phyloP scores from a whole-genome alignment of 2,113 vertebrate genomes.

The Papio anubis region DNA sequence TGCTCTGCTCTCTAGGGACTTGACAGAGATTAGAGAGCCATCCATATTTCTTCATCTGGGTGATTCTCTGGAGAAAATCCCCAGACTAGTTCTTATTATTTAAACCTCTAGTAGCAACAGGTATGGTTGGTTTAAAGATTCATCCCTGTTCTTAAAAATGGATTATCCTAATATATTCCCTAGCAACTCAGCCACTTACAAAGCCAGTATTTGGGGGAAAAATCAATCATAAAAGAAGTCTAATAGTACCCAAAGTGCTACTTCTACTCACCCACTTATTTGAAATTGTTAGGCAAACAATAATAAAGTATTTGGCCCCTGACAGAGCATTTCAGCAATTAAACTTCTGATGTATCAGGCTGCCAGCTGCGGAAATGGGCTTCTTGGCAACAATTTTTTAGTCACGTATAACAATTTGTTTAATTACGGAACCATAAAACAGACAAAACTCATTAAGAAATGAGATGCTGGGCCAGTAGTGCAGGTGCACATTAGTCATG shows the following conservation, averaged over 20 bases:
- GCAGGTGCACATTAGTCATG: conserved; percentile 33
- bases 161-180: neutral
- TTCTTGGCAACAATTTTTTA: conserved; percentile 63
- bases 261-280: neutral
- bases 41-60: neutral
- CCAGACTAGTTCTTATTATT: neutral
- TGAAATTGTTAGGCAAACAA: conserved; percentile 51
- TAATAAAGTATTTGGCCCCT: conserved; percentile 55
- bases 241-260: conserved; percentile 39
- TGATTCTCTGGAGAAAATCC: neutral
- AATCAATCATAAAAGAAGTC: conserved; percentile 45
- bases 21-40: neutral
- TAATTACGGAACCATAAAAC: conserved; percentile 68
- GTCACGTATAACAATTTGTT: conserved; percentile 70
- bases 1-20: neutral
- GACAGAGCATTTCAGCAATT: conserved; percentile 66
- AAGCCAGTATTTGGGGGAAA: neutral
- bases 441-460: conserved; percentile 69
- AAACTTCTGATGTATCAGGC: conserved; percentile 58
- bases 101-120: neutral
- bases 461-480: neutral
- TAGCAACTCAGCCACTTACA: neutral
- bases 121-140: neutral
- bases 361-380: conserved; percentile 59
- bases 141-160: neutral